Conservation (phyloP, 2,797 vertebrate genomes). For the Craterocephalus amniculus region DNA sequence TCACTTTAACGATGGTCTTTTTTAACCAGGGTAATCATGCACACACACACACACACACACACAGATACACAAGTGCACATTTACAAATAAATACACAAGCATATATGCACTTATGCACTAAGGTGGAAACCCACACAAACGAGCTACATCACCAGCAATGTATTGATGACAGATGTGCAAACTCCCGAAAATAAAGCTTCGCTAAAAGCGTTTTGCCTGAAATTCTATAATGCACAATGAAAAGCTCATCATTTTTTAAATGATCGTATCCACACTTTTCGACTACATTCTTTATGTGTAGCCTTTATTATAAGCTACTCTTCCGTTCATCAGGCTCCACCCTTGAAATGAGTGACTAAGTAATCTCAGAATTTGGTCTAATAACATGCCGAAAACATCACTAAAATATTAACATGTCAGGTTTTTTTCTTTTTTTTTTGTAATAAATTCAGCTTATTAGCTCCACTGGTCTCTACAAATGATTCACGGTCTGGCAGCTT, state of each 20-base stretch:
- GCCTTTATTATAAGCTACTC: background rate
- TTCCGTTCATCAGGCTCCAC: constrained; percentile 19
- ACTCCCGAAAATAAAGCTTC: constrained; percentile 31
- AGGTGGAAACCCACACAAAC: constrained; percentile 10
- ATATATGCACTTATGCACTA: constrained; percentile 20
- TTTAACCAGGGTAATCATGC: constrained; percentile 83
- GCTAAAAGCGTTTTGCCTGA: constrained; percentile 24
- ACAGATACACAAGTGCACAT: constrained; percentile 10
- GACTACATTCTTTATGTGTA: background rate
- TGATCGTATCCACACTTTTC: background rate
- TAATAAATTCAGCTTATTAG: constrained; percentile 62
- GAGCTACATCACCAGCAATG: constrained; percentile 51
- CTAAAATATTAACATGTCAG: constrained; percentile 39
- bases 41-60: constrained; percentile 24
- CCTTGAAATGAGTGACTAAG: constrained; percentile 12
- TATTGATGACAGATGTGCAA: constrained; percentile 35
- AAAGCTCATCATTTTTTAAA: constrained; percentile 19
- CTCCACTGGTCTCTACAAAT: constrained; percentile 56
- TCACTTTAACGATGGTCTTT: constrained; percentile 85
- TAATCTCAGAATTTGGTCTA: constrained; percentile 29
- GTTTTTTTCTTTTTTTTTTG: constrained; percentile 56
- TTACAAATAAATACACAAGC: constrained; percentile 35
- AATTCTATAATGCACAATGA: constrained; percentile 18
- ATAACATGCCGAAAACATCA: constrained; percentile 28
- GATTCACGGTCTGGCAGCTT: constrained; percentile 61